Conservation (phyloP, 2,113 vertebrate genomes). For the Oxyruncus cristatus region DNA sequence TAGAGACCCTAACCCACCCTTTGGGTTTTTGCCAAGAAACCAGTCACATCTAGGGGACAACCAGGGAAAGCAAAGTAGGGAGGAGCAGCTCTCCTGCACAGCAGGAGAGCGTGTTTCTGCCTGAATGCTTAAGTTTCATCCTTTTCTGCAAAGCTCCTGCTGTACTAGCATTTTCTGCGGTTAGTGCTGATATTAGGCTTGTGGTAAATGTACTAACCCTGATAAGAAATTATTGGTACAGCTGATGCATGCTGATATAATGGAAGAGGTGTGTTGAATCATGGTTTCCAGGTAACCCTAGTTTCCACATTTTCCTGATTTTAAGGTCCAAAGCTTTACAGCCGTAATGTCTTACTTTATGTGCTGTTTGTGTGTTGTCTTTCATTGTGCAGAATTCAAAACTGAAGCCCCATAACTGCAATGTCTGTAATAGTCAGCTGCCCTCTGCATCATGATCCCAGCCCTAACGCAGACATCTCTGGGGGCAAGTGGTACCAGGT, state of each 20-base stretch:
- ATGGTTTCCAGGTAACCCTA: neutral
- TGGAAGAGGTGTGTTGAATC: neutral
- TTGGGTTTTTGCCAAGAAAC: neutral
- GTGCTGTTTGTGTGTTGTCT: neutral
- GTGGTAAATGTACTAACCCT: neutral
- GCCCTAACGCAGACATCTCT: accelerated
- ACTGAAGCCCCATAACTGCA: neutral
- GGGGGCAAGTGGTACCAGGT: accelerated
- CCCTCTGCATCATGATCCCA: neutral
- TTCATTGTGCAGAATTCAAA: neutral
- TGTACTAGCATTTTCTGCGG: neutral
- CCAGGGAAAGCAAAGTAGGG: neutral
- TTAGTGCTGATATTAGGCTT: neutral
- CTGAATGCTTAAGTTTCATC: neutral
- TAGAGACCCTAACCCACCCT: no score
- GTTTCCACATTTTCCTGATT: neutral
- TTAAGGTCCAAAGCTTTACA: neutral
- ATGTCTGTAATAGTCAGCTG: accelerated
- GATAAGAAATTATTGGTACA: neutral
- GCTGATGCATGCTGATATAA: neutral
- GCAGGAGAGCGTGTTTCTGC: accelerated
- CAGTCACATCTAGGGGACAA: neutral
- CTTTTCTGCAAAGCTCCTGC: neutral
- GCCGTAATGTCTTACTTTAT: neutral
- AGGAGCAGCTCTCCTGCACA: neutral